These are phyloP conservation scores for Ia io DNA, from an alignment of 2,113 vertebrate genomes.

Conservation along the genomic window DNA sequence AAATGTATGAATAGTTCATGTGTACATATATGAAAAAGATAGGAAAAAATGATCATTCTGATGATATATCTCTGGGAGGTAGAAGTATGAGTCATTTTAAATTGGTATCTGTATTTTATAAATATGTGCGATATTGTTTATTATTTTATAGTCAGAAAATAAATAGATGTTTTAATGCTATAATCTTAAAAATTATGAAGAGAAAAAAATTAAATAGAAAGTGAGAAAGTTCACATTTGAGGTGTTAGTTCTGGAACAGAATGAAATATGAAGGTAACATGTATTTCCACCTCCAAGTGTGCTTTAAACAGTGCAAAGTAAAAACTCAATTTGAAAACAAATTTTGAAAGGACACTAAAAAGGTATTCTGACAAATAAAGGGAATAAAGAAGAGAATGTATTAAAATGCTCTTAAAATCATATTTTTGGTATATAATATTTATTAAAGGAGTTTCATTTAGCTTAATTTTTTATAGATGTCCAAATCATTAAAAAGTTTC, in stretches of 20 bases:
- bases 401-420: neutral
- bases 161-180: neutral
- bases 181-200: neutral
- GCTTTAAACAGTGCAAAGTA: neutral
- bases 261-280: neutral
- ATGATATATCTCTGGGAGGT: neutral
- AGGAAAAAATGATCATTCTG: neutral
- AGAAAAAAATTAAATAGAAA: neutral
- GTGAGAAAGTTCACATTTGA: neutral
- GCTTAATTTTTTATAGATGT: neutral
- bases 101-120: neutral
- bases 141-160: constrained; percentile 3
- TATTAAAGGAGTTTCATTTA: neutral
- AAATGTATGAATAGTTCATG: neutral
- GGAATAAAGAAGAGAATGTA: neutral
- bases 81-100: neutral
- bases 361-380: neutral
- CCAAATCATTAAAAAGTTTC: neutral
- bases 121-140: neutral
- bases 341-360: neutral
- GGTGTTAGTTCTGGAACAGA: neutral
- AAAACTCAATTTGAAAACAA: neutral
- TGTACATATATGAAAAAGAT: neutral
- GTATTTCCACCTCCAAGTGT: neutral
- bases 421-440: neutral